A percentile compares a stretch with the other conserved stretches of the same genome.
phyloP scores from a whole-genome alignment of 2,888 invertebrate genomes.

The Arctia plantaginis region DNA sequence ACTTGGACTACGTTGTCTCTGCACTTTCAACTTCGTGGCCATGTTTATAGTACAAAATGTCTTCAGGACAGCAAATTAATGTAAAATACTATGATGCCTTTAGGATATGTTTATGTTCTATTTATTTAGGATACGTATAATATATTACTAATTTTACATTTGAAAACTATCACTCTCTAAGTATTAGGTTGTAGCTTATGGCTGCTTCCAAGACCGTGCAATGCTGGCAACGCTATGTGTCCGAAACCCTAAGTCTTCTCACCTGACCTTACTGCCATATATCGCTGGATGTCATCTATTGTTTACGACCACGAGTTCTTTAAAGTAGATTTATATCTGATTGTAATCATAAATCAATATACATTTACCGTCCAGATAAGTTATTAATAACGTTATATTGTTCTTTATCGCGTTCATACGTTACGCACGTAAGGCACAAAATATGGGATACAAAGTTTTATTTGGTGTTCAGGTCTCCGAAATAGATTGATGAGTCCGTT shows the following conservation, averaged over 20 bases:
- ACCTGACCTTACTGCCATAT: no score
- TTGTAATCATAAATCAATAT: background rate
- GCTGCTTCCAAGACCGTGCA: no score
- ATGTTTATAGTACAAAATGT: slow-evolving; percentile 13
- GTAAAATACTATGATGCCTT: background rate
- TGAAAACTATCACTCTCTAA: no score
- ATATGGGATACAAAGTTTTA: slow-evolving; percentile 30
- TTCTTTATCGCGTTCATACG: background rate
- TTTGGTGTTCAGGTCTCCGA: slow-evolving; percentile 60
- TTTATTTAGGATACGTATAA: background rate
- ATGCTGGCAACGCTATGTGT: no score
- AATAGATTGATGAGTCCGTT: slow-evolving; percentile 81
- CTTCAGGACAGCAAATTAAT: background rate
- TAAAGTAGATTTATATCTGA: background rate
- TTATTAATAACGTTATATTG: background rate
- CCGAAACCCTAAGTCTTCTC: no score
- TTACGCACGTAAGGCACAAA: slow-evolving; percentile 7
- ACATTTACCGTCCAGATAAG: background rate
- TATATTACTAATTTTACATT: no score
- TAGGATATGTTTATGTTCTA: background rate
- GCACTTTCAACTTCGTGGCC: slow-evolving; percentile 24
- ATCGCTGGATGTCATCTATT: background rate
- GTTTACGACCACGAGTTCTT: background rate
- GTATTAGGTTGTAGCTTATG: no score
- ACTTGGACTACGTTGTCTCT: slow-evolving; percentile 27